These are phyloP conservation scores for Sander vitreus DNA, from an alignment of 2,113 vertebrate genomes.

Conservation along the genomic window DNA sequence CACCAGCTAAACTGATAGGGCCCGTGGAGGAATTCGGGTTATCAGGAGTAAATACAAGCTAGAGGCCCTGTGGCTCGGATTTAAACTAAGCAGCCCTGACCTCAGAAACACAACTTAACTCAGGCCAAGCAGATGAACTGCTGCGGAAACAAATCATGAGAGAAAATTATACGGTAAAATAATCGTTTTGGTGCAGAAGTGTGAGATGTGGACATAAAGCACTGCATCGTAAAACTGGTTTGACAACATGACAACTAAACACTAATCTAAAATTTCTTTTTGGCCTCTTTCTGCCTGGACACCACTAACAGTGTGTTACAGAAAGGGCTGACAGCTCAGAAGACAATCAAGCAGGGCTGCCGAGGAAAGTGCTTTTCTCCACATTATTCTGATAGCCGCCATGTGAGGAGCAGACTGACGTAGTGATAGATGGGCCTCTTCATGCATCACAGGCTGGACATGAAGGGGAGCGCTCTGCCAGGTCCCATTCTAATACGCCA, in stretches of 20 bases:
- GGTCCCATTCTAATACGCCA: conserved; percentile 38
- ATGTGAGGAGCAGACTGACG: conserved; percentile 45
- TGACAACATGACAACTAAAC: conserved; percentile 27
- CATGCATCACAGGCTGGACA: conserved; percentile 61
- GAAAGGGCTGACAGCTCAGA: conserved; percentile 44
- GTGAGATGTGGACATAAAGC: conserved; percentile 28
- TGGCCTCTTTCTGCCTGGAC: conserved; percentile 46
- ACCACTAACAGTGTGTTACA: conserved; percentile 11
- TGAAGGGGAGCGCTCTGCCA: conserved; percentile 60
- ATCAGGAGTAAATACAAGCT: conserved; percentile 72
- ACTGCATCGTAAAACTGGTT: conserved; percentile 30
- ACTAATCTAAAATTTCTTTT: conserved; percentile 29
- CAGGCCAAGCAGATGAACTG: conserved; percentile 10
- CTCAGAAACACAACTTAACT: conserved; percentile 27
- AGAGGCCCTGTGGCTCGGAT: conserved; percentile 50
- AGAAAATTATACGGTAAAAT: conserved; percentile 4
- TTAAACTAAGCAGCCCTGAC: conserved; percentile 65
- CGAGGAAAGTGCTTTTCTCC: conserved; percentile 46
- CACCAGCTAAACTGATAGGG: conserved; percentile 60
- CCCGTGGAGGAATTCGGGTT: conserved; percentile 60
- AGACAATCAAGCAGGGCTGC: conserved; percentile 42
- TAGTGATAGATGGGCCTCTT: conserved; percentile 56
- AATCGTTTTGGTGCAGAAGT: conserved; percentile 20
- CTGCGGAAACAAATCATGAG: conserved; percentile 15
- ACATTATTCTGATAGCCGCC: conserved; percentile 37